A percentile compares a stretch with the other conserved stretches of the same genome.
These are phyloP conservation scores for Hydropsyche tenuis DNA, from an alignment of 1,140 invertebrate species.

Conservation along the genomic window DNA sequence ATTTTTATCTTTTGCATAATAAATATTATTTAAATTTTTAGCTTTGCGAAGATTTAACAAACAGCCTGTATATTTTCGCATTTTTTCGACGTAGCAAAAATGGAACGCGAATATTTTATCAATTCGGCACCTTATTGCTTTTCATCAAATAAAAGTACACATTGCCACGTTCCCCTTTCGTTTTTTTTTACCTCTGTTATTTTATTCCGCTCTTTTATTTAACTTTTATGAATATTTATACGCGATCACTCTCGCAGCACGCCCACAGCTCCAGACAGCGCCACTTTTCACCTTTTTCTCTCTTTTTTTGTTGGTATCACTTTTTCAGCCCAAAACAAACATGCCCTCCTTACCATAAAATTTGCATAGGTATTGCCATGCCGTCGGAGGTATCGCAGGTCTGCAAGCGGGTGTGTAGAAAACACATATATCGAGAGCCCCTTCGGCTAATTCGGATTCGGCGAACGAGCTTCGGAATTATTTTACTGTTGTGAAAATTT, in stretches of 20 bases:
- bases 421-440: slow-evolving; percentile 7
- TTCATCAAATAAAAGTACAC: not conserved
- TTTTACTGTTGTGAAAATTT: too few relatives aligned
- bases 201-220: not conserved
- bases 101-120: not conserved
- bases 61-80: not conserved
- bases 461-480: slow-evolving; percentile 14
- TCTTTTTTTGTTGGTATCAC: not conserved
- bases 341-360: slow-evolving; percentile 39
- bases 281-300: slow-evolving; percentile 33
- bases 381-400: slow-evolving; percentile 17
- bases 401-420: not conserved
- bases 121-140: slow-evolving; percentile 2
- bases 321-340: slow-evolving; percentile 38
- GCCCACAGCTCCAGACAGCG: slow-evolving; percentile 24
- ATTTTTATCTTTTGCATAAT: too few relatives aligned
- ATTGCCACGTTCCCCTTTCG: not conserved
- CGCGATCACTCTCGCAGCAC: slow-evolving; percentile 27
- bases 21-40: too few relatives aligned
- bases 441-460: slow-evolving; percentile 12
- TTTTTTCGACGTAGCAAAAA: not conserved
- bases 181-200: slow-evolving; percentile 7
- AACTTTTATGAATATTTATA: slow-evolving; percentile 29
- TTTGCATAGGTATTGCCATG: slow-evolving; percentile 43
- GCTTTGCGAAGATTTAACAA: too few relatives aligned